Conservation (phyloP, 30 jellyfish, hydroid and myxozoan genomes). For the Aurelia coerulea region DNA sequence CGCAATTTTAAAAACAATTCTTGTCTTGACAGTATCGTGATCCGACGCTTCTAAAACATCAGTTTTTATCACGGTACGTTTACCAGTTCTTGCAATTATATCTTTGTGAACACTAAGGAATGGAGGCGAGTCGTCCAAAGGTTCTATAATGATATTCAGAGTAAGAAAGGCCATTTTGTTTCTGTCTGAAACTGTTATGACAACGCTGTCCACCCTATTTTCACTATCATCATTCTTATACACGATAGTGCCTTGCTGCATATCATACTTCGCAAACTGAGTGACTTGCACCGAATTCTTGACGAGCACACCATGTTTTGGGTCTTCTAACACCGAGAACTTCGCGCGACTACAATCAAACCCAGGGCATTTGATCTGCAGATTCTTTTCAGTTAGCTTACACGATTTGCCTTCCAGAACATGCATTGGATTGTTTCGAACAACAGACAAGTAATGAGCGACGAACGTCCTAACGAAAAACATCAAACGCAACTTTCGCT, state of each 20-base stretch:
- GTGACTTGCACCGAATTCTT: slow-evolving; percentile 4
- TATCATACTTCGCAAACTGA: slow-evolving; percentile 34
- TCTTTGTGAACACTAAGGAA: slow-evolving; percentile 49
- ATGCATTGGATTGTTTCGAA: slow-evolving; percentile 43
- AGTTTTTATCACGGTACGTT: slow-evolving; percentile 14
- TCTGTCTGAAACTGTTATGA: slow-evolving; percentile 34
- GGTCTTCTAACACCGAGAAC: slow-evolving; percentile 51
- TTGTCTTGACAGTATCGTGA: slow-evolving; percentile 30
- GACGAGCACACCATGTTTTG: slow-evolving; percentile 26
- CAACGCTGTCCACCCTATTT: slow-evolving; percentile 31
- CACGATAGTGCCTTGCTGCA: background rate
- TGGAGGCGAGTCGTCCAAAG: slow-evolving; percentile 71
- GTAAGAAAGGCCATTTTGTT: slow-evolving; percentile 57
- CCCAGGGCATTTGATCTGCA: slow-evolving; percentile 49
- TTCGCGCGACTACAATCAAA: slow-evolving; percentile 37
- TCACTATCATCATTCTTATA: slow-evolving; percentile 71
- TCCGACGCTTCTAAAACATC: slow-evolving; percentile 51
- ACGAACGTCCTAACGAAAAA: slow-evolving; percentile 50
- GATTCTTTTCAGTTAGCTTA: background rate
- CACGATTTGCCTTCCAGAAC: slow-evolving; percentile 56
- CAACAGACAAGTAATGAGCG: slow-evolving; percentile 44
- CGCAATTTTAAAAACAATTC: slow-evolving; percentile 19
- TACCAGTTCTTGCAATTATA: slow-evolving; percentile 29
- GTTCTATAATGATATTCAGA: slow-evolving; percentile 34
- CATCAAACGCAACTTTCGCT: slow-evolving; percentile 31